Conservation (phyloP, 2,113 vertebrate species). For the Phasianus colchicus region DNA sequence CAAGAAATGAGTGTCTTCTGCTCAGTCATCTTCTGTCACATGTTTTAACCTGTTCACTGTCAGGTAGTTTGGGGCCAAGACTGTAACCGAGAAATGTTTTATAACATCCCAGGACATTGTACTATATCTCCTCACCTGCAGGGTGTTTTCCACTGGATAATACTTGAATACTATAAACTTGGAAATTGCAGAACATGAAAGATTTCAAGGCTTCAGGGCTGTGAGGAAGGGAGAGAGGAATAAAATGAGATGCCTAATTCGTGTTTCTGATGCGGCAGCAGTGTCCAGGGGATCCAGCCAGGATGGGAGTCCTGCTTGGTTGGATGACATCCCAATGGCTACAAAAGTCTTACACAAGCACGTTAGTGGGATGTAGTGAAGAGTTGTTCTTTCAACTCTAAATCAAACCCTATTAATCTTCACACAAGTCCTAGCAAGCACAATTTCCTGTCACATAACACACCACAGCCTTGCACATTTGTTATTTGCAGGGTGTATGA, state of each 20-base stretch:
- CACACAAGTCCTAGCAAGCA: slow-evolving; percentile 25
- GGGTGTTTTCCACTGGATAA: not conserved
- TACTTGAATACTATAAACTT: not conserved
- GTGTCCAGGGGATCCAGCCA: not conserved
- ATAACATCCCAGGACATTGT: not conserved
- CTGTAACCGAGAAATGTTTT: not conserved
- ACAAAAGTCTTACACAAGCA: not conserved
- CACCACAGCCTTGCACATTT: fast-evolving
- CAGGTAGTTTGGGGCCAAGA: not conserved
- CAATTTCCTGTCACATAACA: slow-evolving; percentile 37
- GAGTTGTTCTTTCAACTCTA: not conserved
- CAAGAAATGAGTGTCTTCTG: not conserved
- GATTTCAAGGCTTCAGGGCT: fast-evolving
- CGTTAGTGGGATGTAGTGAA: not conserved
- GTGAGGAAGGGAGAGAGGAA: not conserved
- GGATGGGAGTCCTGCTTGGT: not conserved
- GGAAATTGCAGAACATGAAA: not conserved
- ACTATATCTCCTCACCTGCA: not conserved
- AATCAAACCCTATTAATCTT: not conserved
- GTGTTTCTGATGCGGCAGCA: not conserved
- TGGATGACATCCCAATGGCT: not conserved
- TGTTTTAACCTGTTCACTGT: not conserved
- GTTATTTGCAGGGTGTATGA: not conserved
- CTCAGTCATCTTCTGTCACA: not conserved
- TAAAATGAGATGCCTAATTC: not conserved